A percentile compares a stretch with the other conserved stretches of the same genome.
These are phyloP conservation scores for Danionella dracula DNA, from an alignment of 2,797 vertebrate genomes.

Conservation along the genomic window DNA sequence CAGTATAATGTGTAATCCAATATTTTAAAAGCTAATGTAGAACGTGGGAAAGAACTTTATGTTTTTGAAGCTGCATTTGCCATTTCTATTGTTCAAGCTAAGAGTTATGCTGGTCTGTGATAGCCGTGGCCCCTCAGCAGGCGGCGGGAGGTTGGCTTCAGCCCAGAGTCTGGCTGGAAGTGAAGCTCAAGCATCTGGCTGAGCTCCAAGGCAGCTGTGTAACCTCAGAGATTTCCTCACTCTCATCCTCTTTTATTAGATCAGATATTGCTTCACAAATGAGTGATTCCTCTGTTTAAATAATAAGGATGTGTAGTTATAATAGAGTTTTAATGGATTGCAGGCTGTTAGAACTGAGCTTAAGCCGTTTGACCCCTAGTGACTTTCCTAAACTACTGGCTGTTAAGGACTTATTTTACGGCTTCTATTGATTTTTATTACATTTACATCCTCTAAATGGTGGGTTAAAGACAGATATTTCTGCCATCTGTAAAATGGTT, in stretches of 20 bases:
- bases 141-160: conserved; percentile 41
- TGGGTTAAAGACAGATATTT: too few species aligned
- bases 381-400: background rate
- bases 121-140: conserved; percentile 17
- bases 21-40: background rate
- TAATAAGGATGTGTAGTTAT: background rate
- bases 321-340: background rate
- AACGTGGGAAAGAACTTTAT: background rate
- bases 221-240: conserved; percentile 30
- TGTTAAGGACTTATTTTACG: background rate
- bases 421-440: too few species aligned
- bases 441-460: too few species aligned
- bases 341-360: background rate
- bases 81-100: background rate
- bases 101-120: background rate
- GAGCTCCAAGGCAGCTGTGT: conserved; percentile 44
- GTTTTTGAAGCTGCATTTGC: background rate
- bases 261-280: conserved; percentile 2
- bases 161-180: conserved; percentile 39
- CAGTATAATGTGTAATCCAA: background rate
- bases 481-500: too few species aligned
- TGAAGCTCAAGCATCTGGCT: conserved; percentile 32
- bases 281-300: background rate
- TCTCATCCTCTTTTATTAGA: conserved; percentile 46
- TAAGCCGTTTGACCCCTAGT: background rate